Evolutionary conservation across 2,113 vertebrate species (phyloP).

Genomic region (Hoplias malabaricus): DNA sequence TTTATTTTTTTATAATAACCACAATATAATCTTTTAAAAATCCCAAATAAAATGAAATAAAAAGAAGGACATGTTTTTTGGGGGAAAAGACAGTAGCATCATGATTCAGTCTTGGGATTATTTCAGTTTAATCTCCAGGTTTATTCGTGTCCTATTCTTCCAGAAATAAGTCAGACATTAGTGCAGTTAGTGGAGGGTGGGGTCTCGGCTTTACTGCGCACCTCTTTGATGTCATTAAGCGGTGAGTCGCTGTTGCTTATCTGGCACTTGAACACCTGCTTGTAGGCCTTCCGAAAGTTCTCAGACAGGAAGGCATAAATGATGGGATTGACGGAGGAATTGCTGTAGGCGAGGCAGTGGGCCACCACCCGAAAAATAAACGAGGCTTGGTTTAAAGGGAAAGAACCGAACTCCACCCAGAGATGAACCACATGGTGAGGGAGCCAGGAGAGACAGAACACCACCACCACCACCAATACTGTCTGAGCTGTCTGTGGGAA

Average conservation of each 20-base stretch:
- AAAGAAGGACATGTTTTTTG: no score
- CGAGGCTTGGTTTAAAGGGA: slow-evolving; percentile 35
- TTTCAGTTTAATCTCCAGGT: background rate
- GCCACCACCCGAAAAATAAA: slow-evolving; percentile 30
- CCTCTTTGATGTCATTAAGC: slow-evolving; percentile 1
- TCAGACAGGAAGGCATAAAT: slow-evolving; percentile 41
- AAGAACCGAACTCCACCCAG: slow-evolving; percentile 38
- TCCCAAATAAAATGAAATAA: no score
- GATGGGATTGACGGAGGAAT: slow-evolving; percentile 39
- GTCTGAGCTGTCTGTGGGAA: slow-evolving; percentile 35
- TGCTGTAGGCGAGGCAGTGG: slow-evolving; percentile 39
- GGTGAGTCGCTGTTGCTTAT: background rate
- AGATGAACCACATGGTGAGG: slow-evolving; percentile 39
- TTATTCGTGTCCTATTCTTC: background rate
- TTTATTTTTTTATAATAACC: no score
- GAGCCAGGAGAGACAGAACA: slow-evolving; percentile 41
- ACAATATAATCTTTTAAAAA: no score
- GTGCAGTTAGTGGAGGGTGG: slow-evolving; percentile 35
- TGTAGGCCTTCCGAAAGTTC: slow-evolving; percentile 41
- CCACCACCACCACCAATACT: slow-evolving; percentile 41
- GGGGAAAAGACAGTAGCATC: no score
- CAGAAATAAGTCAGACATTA: slow-evolving; percentile 4
- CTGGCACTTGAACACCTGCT: slow-evolving; percentile 39
- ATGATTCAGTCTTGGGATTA: background rate
- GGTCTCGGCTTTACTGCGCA: slow-evolving; percentile 30